Conservation (phyloP, 2,113 vertebrate genomes). For the Chionodraco myersi region DNA sequence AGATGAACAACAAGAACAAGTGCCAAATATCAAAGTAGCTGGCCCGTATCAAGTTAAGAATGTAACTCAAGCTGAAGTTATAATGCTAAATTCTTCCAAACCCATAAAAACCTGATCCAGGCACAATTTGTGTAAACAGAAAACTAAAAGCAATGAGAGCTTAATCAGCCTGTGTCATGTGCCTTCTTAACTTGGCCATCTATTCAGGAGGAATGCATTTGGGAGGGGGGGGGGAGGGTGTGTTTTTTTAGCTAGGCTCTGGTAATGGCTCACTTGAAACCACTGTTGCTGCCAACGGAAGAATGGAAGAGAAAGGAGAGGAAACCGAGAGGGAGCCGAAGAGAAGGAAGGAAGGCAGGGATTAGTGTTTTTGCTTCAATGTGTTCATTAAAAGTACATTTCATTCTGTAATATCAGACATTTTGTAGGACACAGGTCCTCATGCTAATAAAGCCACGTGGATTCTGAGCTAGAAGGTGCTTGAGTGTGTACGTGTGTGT, state of each 20-base stretch:
- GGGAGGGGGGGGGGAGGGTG: constrained; percentile 41
- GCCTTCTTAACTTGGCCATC: constrained; percentile 75
- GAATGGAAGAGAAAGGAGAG: not conserved
- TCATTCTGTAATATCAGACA: no score
- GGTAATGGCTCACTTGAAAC: constrained; percentile 69
- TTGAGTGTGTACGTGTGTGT: constrained; percentile 32
- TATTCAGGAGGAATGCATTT: constrained; percentile 71
- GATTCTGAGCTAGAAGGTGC: not conserved
- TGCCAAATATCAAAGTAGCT: not conserved
- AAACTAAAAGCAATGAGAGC: constrained; percentile 68
- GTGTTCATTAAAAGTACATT: not conserved
- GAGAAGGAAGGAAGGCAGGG: constrained; percentile 18
- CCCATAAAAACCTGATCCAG: constrained; percentile 44
- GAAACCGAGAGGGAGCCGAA: constrained; percentile 18
- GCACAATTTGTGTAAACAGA: constrained; percentile 57
- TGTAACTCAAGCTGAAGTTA: constrained; percentile 5
- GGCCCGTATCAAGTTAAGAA: not conserved
- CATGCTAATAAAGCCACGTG: not conserved
- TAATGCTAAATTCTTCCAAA: constrained; percentile 18
- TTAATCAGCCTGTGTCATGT: constrained; percentile 73
- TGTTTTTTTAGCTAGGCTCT: constrained; percentile 48
- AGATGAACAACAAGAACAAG: not conserved
- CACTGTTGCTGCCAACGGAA: constrained; percentile 42
- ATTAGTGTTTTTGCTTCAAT: not conserved
- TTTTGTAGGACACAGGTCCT: not conserved